Evolutionary conservation across 2,888 invertebrate species (phyloP), one percentile per base, ranked within the genome.

Genomic region (Drosophila austrosaltans): DNA sequence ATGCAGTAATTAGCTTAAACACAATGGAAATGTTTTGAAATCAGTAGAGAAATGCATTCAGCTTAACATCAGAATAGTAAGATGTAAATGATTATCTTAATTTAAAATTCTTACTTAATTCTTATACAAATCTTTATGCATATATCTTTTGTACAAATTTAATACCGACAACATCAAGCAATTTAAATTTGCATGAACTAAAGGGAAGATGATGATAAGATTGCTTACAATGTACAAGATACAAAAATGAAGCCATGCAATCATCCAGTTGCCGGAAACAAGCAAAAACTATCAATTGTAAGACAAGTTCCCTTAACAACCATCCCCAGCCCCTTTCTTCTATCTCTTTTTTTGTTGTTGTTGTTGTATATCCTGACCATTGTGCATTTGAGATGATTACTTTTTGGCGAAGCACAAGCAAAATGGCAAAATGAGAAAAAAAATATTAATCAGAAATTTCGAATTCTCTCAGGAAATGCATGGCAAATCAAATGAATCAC

Each of bases 351-450:
- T 30, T 28, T 28, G 28, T 28, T 28, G 28, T 30, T 5, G 30
- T 30, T 30, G 30, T 30, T 63, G 32, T 53, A 67, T 60, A 64
- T 71, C 56, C 68, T 30, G 68, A 32, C 75, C 72, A 74, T 83
- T 87, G 87, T 84, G 84, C 75, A 82, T 76, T 83, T 78, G 75
- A 62, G 69, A 81, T 83, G 87, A 81, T 81, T 81, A 75, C 83
- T 76, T 75, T 53, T 63, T 40, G 59, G 25, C 54, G 58, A 39
- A 25, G 20, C 60, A 53, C 56, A 53, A 53, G 54, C 71, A 69
- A 16, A 16, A 66, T 36, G 36, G 36, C 36, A 36, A 59, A 75
- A 67, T 64, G 81, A 64, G 42, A 62, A 83, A 86, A 72, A 75
- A 86, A 72, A 75, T 77, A 81, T 77, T 81, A 77, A 75, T 53